Evolutionary conservation across 2,797 vertebrate genomes (phyloP).

Genomic region (Gastrophryne carolinensis): DNA sequence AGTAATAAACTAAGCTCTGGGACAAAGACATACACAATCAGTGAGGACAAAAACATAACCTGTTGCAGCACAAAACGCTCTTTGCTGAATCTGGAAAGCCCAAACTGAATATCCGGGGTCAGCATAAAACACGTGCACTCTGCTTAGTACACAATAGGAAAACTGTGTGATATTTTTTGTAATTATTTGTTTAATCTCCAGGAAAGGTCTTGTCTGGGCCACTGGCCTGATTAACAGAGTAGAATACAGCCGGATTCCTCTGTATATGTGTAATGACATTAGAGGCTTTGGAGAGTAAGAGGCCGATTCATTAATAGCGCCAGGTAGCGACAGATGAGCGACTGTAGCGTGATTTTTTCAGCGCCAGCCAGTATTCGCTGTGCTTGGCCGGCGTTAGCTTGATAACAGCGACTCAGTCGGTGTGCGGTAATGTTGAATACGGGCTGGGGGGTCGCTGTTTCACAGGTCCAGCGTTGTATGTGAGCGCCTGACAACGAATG

Average conservation of each 20-base stretch:
- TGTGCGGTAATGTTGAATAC: too few relatives aligned
- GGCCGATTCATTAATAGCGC: too few relatives aligned
- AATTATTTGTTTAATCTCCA: conserved; percentile 7
- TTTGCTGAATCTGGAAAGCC: conserved; percentile 32
- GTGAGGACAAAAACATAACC: conserved; percentile 26
- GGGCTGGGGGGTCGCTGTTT: too few relatives aligned
- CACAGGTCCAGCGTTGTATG: too few relatives aligned
- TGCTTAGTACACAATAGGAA: conserved; percentile 2
- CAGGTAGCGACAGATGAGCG: too few relatives aligned
- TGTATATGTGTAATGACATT: background rate
- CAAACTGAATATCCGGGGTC: conserved; percentile 6
- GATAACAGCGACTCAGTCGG: too few relatives aligned
- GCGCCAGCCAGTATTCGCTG: too few relatives aligned
- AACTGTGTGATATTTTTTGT: conserved; percentile 1
- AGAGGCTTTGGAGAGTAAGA: background rate
- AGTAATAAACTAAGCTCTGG: conserved; percentile 46
- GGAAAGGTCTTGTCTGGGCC: background rate
- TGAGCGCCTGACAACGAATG: too few relatives aligned
- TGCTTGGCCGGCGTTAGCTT: too few relatives aligned
- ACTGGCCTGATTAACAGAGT: background rate
- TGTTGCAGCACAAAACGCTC: conserved; percentile 12
- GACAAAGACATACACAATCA: conserved; percentile 39
- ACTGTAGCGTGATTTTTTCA: too few relatives aligned
- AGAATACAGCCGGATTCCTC: background rate
- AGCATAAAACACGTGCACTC: background rate